Evolutionary conservation across 2,113 vertebrate species (phyloP).

Genomic region (Leucopternis melanops): DNA sequence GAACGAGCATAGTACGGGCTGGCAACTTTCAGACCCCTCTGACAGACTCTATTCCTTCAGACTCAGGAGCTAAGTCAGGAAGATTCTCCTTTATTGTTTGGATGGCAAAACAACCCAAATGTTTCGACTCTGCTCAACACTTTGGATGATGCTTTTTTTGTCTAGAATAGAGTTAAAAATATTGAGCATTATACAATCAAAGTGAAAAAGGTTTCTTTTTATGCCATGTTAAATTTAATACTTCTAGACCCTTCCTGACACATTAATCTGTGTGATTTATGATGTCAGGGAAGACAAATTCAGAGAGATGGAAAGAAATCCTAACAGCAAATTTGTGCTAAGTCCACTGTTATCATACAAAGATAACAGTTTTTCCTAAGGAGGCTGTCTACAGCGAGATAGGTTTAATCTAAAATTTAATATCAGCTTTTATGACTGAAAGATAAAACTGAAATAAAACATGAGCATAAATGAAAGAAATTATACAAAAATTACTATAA

Average conservation of each 20-base stretch:
- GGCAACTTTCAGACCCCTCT: neutral
- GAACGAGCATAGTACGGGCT: neutral
- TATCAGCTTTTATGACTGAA: conserved; percentile 49
- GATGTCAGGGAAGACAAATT: neutral
- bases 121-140: neutral
- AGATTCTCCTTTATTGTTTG: neutral
- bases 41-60: neutral
- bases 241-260: neutral
- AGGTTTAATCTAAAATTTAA: conserved; percentile 54
- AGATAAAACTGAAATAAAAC: conserved; percentile 56
- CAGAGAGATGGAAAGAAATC: neutral
- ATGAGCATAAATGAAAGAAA: conserved; percentile 47
- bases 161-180: neutral
- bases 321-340: neutral
- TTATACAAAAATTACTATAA: conserved; percentile 63
- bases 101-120: neutral
- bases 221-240: neutral
- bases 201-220: neutral
- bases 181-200: neutral
- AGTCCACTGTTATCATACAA: conserved; percentile 17
- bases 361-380: neutral
- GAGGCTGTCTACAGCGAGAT: conserved; percentile 17
- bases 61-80: neutral
- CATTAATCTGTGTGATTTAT: neutral
- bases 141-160: neutral